Conservation (phyloP, 2,888 invertebrate species). For the Lomographa bimaculata region DNA sequence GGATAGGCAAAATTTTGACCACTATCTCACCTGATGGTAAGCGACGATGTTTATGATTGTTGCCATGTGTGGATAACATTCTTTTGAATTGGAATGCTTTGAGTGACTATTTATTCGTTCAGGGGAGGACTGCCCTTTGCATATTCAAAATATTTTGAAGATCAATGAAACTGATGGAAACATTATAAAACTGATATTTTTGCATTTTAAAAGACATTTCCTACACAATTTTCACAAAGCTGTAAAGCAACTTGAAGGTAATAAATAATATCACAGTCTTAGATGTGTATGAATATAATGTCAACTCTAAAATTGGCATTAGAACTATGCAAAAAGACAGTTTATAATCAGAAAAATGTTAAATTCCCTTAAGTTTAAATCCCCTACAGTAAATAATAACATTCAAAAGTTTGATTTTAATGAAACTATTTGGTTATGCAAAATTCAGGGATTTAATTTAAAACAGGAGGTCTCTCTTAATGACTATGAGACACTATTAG, state of each 20-base stretch:
- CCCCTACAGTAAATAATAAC: slow-evolving; percentile 4
- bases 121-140: slow-evolving; percentile 26
- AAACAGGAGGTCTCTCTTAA: neutral
- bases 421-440: slow-evolving; percentile 1
- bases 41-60: slow-evolving; percentile 25
- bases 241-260: slow-evolving; percentile 25
- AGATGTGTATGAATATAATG: slow-evolving; percentile 25
- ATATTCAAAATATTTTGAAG: slow-evolving; percentile 29
- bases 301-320: slow-evolving; percentile 15
- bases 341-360: slow-evolving; percentile 8
- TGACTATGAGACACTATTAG: neutral
- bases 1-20: too few relatives aligned
- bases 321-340: slow-evolving; percentile 23
- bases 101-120: slow-evolving; percentile 31
- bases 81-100: slow-evolving; percentile 27
- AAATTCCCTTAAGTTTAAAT: slow-evolving; percentile 19
- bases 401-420: slow-evolving; percentile 2
- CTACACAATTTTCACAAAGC: slow-evolving; percentile 25
- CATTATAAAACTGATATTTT: slow-evolving; percentile 21
- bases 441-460: slow-evolving; percentile 5
- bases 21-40: too few relatives aligned
- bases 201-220: slow-evolving; percentile 24
- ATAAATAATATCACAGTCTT: slow-evolving; percentile 25
- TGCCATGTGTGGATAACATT: slow-evolving; percentile 21
- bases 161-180: slow-evolving; percentile 13